Evolutionary conservation across 2,113 vertebrate species (phyloP).

Genomic region (Sula dactylatra): DNA sequence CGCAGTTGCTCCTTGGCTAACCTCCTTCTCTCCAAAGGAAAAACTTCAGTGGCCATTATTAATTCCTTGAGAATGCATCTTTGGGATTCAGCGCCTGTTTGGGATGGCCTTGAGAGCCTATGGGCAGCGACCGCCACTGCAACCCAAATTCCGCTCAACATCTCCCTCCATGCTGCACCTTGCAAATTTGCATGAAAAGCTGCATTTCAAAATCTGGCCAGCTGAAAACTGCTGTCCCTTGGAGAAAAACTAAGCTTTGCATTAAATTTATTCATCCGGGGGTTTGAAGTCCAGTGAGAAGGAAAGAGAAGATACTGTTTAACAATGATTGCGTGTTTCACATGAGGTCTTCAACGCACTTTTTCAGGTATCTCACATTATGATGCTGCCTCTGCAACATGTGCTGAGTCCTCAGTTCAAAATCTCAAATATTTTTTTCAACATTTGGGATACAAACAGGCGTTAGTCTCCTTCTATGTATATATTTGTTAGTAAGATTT

Average conservation of each 20-base stretch:
- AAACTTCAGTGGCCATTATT: background rate
- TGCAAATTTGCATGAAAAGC: background rate
- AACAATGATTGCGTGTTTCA: background rate
- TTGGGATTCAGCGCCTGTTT: background rate
- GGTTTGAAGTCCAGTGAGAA: background rate
- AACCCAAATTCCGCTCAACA: background rate
- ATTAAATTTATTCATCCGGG: background rate
- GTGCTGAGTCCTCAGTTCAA: background rate
- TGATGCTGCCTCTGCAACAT: background rate
- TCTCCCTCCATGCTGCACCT: fast-evolving
- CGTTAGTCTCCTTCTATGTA: background rate
- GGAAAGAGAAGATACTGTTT: background rate
- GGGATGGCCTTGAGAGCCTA: background rate
- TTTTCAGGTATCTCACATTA: background rate
- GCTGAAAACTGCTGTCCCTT: background rate
- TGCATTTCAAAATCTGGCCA: background rate
- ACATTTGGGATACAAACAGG: background rate
- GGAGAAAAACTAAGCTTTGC: background rate
- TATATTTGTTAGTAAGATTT: constrained; percentile 10
- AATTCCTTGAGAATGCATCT: background rate
- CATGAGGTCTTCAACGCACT: background rate
- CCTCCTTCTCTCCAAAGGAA: background rate
- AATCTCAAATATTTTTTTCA: background rate
- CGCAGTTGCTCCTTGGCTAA: background rate
- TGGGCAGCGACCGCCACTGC: fast-evolving